Evolutionary conservation across 2,797 vertebrate genomes (phyloP), one percentile per base, ranked within the genome.

Genomic region (Chloroceryle inda): DNA sequence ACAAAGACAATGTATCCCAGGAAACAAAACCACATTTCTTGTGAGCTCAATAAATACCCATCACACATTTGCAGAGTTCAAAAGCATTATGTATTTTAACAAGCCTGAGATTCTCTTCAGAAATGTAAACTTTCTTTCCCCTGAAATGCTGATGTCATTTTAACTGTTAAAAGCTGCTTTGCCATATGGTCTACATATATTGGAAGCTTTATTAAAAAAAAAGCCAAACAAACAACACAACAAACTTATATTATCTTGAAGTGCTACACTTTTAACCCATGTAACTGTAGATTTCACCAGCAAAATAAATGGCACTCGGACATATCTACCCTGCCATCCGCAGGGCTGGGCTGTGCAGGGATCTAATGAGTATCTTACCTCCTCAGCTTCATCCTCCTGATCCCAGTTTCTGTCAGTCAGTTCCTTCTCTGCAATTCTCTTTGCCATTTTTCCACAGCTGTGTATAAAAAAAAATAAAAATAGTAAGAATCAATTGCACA

Each of bases 351-450:
- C 16, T 5, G 5, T 4, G 1, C 12, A 11, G 9, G 31, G 52
- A 87, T 37, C 4, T 31, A 23, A 64, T 27, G 8, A 9, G 0
- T 47, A 21, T n/a, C 44, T 97, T 97, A 99, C 99, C 98, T 99
- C 99, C 92, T 99, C 99, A 21, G 98, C 98, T 95, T 99, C 99
- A 38, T 99, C 99, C 95, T 99, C 99, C 97, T 99, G 99, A 97
- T 99, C 99, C 99, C 99, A 99, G 94, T 99, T 99, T 96, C 99
- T 98, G 93, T 99, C 99, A 6, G 99, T 99, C 83, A 99, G 89
- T 83, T 99, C 99, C 92, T 99, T 99, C 72, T 99, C 99, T 24
- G 99, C 99, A 62, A 99, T 99, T 97, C 99, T 98, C 96, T 99
- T 99, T 58, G 99, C 99, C 99, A 99, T 99, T 96, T 98, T 98